Base-by-base conservation (phyloP, 1,140 invertebrate species). In the Steinernema khuongi region DNA sequence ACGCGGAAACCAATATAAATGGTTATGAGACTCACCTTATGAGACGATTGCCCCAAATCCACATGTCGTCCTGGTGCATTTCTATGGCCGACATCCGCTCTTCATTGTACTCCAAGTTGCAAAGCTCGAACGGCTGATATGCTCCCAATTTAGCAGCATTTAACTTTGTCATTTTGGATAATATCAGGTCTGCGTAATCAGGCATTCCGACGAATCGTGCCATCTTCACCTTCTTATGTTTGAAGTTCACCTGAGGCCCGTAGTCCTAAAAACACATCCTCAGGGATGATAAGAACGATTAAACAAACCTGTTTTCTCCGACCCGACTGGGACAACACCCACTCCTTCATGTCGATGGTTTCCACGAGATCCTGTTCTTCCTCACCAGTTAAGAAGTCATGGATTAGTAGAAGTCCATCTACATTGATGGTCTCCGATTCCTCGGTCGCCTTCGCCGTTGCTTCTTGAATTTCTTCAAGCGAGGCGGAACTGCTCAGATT, bases 221-320 rank as follows among this genome's bases (percentile, higher is more conserved):
- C 67, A 90, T 74, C 74, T 89, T 90, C 19, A 97, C 86, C 86
- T 93, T 95, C 78, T 90, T 89, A 83, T 94, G 95, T 83, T 97
- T 98, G 83, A 99, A 99, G 87, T 99, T 99, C 28, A 94, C 94
- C 88, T 97, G 97, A 1, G 96, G 96, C 17, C 96, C 96, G 88
- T 91, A 99, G 87, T 99, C 97, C 90, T 92, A 79, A 68, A 72
- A 2, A 74, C 67, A 76, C 33, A 33, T 32, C 0, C 69, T 50
- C n/a, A 31, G 31, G 0, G 22, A 19, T 73, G 44, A 77, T 26
- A 18, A 73, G 30, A 19, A 32, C 41, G 36, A 67, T 14, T 11
- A 68, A 18, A 17, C 70, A 69, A 85, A 91, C 90, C 88, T 96
- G 94, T 87, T 98, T 98, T 75, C 92, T 89, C 70, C 96, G 88